phyloP scores from a whole-genome alignment of 2,113 vertebrate species.

The Chascanopsetta lugubris region DNA sequence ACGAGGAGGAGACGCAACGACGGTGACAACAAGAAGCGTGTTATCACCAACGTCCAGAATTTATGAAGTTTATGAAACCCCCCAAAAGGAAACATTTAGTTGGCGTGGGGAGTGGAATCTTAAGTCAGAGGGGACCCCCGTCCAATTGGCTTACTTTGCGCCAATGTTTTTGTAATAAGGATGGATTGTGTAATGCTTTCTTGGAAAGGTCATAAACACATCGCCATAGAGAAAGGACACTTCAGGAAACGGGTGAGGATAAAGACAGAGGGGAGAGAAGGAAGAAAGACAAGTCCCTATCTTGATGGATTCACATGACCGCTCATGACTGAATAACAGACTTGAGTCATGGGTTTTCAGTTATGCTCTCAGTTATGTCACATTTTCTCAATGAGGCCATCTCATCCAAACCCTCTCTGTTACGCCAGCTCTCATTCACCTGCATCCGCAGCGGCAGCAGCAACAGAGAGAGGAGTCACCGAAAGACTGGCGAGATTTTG shows the following conservation, averaged over 20 bases:
- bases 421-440: slow-evolving; percentile 28
- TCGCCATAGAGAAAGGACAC: slow-evolving; percentile 1
- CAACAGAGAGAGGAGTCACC: slow-evolving; percentile 11
- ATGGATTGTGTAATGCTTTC: slow-evolving; percentile 33
- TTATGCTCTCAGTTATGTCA: slow-evolving; percentile 39
- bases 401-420: slow-evolving; percentile 19
- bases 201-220: slow-evolving; percentile 23
- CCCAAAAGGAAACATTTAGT: slow-evolving; percentile 4
- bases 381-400: slow-evolving; percentile 41
- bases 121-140: slow-evolving; percentile 6
- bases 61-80: slow-evolving; percentile 28
- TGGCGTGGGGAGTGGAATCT: slow-evolving; percentile 15
- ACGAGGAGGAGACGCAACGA: slow-evolving; percentile 31
- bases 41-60: too few species aligned
- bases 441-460: slow-evolving; percentile 14
- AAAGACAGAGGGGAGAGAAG: neutral
- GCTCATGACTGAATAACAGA: slow-evolving; percentile 38
- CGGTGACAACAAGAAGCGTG: slow-evolving; percentile 23
- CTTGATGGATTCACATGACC: slow-evolving; percentile 20
- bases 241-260: neutral
- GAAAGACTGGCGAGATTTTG: slow-evolving; percentile 51
- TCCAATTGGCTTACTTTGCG: slow-evolving; percentile 43
- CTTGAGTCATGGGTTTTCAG: slow-evolving; percentile 32
- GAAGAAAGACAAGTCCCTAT: neutral
- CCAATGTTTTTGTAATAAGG: slow-evolving; percentile 36